phyloP scores from a whole-genome alignment of 2,797 vertebrate species.

The Enteromius radiatus region DNA sequence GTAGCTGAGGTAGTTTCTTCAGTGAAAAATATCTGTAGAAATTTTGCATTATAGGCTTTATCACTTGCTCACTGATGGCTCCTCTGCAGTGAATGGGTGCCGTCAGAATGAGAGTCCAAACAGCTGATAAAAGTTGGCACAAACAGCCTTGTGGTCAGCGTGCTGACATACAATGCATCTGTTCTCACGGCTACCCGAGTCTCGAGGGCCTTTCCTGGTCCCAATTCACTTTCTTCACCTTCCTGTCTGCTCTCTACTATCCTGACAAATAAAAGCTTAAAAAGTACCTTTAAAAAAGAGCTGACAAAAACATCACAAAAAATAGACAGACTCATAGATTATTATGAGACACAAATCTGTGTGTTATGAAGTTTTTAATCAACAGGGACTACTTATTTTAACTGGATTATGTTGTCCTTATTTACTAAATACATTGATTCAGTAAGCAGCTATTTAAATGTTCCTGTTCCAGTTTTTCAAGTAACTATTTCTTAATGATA shows the following conservation, averaged over 20 bases:
- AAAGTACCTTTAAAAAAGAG: not conserved
- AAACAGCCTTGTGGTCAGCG: not conserved
- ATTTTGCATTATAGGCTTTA: not conserved
- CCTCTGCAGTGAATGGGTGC: not conserved
- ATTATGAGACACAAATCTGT: not conserved
- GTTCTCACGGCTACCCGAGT: not conserved
- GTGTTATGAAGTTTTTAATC: not conserved
- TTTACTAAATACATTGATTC: not conserved
- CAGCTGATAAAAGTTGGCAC: not conserved
- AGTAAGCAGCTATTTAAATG: not conserved
- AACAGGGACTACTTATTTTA: not conserved
- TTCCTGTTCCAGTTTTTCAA: slow-evolving; percentile 4
- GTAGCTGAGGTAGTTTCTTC: not conserved
- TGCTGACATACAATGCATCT: not conserved
- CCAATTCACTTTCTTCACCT: not conserved
- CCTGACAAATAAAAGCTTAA: not conserved
- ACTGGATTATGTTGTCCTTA: not conserved
- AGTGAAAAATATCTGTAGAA: not conserved
- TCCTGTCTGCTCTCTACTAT: not conserved
- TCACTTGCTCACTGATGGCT: not conserved
- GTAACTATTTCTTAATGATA: not conserved
- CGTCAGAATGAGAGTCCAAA: not conserved
- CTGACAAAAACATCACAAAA: not conserved
- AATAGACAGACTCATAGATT: not conserved
- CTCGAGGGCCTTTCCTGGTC: not conserved